Conservation (phyloP, 2,888 invertebrate species). For the Pseudococcus viburni region DNA sequence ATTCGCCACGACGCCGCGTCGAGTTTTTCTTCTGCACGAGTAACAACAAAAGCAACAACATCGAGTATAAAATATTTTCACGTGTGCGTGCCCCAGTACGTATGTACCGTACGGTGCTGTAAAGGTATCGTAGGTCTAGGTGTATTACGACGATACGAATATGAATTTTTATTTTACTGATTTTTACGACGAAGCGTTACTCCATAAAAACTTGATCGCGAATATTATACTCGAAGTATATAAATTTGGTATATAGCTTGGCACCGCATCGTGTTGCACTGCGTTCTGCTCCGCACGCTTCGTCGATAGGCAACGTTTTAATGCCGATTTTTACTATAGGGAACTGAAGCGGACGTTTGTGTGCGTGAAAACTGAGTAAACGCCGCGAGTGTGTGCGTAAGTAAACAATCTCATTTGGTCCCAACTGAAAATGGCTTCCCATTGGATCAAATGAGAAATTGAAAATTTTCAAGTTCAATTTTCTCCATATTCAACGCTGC, state of each 20-base stretch:
- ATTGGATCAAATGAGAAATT: too few species aligned
- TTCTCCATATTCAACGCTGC: too few species aligned
- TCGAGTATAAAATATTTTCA: slow-evolving; percentile 8
- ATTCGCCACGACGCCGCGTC: not conserved
- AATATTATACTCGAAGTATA: not conserved
- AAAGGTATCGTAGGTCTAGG: not conserved
- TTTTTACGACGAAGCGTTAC: slow-evolving; percentile 2
- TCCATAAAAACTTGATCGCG: slow-evolving; percentile 22
- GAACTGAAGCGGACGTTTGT: too few species aligned
- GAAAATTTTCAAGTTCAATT: too few species aligned
- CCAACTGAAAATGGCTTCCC: too few species aligned
- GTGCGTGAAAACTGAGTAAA: too few species aligned
- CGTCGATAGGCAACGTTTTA: not conserved
- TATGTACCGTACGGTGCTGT: not conserved
- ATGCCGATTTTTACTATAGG: slow-evolving; percentile 35
- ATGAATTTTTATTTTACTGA: slow-evolving; percentile 32
- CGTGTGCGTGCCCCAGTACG: not conserved
- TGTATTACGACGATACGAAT: too few species aligned
- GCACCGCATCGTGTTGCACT: not conserved
- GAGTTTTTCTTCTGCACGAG: slow-evolving; percentile 22
- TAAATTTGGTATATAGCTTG: not conserved
- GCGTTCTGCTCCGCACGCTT: not conserved
- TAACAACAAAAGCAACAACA: slow-evolving; percentile 26
- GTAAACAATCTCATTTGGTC: too few species aligned
- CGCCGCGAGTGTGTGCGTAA: too few species aligned